A percentile compares a stretch with the other conserved stretches of the same genome.
These are phyloP conservation scores for Crenuchus spilurus DNA, from an alignment of 2,797 vertebrate species.

Conservation along the genomic window DNA sequence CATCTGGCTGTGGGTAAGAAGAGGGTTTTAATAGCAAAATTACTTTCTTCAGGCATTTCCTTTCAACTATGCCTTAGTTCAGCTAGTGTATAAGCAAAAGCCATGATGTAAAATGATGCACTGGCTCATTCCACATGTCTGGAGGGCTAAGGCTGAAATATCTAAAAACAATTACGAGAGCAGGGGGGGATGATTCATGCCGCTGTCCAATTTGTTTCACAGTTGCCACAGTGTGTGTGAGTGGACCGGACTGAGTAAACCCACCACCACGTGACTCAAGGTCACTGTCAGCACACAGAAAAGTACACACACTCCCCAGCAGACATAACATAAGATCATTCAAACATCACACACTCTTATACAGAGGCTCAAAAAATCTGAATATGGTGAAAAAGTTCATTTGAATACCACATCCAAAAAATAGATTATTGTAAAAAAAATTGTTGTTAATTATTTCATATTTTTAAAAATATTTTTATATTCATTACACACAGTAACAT, in stretches of 20 bases:
- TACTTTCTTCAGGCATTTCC: not conserved
- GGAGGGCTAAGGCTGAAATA: not conserved
- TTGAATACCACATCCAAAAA: too few relatives aligned
- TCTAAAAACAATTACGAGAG: conserved; percentile 31
- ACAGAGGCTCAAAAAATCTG: not conserved
- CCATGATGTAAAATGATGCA: not conserved
- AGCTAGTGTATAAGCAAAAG: not conserved
- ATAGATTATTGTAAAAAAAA: too few relatives aligned
- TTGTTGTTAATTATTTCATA: too few relatives aligned
- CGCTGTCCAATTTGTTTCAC: conserved; percentile 26
- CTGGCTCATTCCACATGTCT: conserved; percentile 13
- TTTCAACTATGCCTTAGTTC: not conserved
- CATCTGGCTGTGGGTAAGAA: not conserved
- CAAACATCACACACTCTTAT: not conserved
- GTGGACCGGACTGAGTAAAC: conserved; percentile 3
- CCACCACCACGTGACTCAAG: conserved; percentile 14
- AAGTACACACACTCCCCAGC: not conserved
- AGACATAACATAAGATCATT: not conserved
- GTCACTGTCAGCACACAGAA: conserved; percentile 3
- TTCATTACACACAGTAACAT: too few relatives aligned
- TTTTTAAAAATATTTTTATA: too few relatives aligned
- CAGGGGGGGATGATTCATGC: conserved; percentile 17
- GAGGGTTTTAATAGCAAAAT: not conserved
- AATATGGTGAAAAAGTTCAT: not conserved
- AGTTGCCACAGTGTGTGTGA: conserved; percentile 12